Base-by-base conservation (phyloP, 2,113 vertebrate genomes). In the Micronycteris hirsuta region DNA sequence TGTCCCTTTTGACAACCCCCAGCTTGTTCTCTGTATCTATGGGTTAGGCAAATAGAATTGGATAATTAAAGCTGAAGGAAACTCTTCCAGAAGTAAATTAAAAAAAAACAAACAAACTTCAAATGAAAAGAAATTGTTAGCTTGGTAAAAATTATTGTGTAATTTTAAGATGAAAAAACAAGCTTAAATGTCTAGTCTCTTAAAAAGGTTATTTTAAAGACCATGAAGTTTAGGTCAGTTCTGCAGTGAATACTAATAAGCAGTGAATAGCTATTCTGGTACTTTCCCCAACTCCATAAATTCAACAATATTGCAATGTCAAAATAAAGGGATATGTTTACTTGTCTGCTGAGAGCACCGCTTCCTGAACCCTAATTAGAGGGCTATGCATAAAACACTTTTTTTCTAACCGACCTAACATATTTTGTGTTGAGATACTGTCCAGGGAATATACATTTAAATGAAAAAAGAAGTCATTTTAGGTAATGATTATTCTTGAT, bases 191-290 rank as follows among this genome's bases (percentile, higher is more conserved):
- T 61, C 14, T 9, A 65, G 58, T 33, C 82, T 61, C 65, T 94
- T 96, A 74, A 82, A 58, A 52, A 95, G 33, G 4, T 82, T 80
- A 78, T 84, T 95, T 94, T 90, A 78, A 47, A 95, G 91, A 96
- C 83, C 56, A 58, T 33, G 70, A 94, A 43, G 45, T 92, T 92
- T 47, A 76, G 36, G 58, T 86, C 49, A 76, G 71, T 90, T 76
- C 85, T 71, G 26, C 65, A 63, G 76, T 90, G 93, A 96, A 89
- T 84, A 74, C 47, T 76, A 92, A 84, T 52, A 90, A 77, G n/a
- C 26, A 41, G 81, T 65, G 58, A 96, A 54, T 71, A 58, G 19
- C 67, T 88, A 70, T 81, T 84, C 52, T 94, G 65, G 38, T 56
- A 73, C 63, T 93, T 80, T 92, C 70, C 87, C 65, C 47, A 78